Evolutionary conservation across 2,113 vertebrate species (phyloP), one percentile per base, ranked within the genome.

Genomic region (Neolamprologus modestus): DNA sequence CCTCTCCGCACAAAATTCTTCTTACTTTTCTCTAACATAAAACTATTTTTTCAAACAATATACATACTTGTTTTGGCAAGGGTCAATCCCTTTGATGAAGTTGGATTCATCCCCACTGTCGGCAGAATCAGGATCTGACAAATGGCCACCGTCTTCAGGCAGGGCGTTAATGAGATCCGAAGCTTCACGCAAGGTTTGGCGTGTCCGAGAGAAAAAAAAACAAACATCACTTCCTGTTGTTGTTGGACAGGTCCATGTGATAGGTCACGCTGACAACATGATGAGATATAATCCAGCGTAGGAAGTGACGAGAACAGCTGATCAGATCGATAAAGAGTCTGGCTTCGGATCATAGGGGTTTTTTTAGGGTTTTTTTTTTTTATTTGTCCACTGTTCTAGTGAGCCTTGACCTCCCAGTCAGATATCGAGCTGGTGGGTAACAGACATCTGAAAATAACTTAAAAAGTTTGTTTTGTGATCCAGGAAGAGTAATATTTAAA

Each of bases 331-430:
- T 57, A 57, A 8, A 26, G 21, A 57, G 21, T 57, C 7, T 14
- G 21, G 54, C 54, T 57, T 26, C 12, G 21, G 54, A 57, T 57
- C 21, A 14, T 8, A 14, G 21, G n/a, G 3, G 0, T 53, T 54
- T 10, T n/a, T 54, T 53, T 53, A 6, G 9, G 52, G 5, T 0
- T 0, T 0, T 0, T 4, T 21, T 55, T 57, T 57, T 14, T 12
- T 57, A 57, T 57, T 26, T 57, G 4, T 57, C 21, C 21, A 55
- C 53, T 55, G 21, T 55, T 55, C 21, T 24, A 55, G 21, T 55
- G n/a, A 55, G n/a, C 53, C 21, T 55, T 24, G 53, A 55, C n/a
- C 53, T 55, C 53, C 11, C 21, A 24, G 53, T 55, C 53, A 55
- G 53, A 55, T 55, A 55, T 55, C 4, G 1, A 55, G 6, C 53